Percentiles rank a stretch among this genome's conserved stretches.
Conservation (phyloP, 2,113 vertebrate genomes). For the Copsychus sechellarum region DNA sequence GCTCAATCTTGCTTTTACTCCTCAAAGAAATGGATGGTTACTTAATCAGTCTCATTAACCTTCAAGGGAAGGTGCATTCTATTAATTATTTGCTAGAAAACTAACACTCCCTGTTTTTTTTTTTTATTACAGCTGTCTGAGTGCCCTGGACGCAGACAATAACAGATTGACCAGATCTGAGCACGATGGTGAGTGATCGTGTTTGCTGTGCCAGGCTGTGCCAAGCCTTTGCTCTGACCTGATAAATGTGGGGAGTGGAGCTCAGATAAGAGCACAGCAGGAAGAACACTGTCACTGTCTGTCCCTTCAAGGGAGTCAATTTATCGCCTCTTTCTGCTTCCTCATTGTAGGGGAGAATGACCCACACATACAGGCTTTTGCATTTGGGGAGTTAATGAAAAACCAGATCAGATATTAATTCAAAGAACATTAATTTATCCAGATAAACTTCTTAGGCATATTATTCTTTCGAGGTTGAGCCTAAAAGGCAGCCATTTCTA, state of each 20-base stretch:
- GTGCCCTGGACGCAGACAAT: neutral
- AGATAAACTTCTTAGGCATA: neutral
- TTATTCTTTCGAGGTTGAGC: neutral
- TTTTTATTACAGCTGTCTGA: constrained; percentile 33
- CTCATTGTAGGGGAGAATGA: neutral
- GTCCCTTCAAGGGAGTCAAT: neutral
- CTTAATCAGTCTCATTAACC: neutral
- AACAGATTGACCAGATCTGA: neutral
- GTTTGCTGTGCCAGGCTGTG: neutral
- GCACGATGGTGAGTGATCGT: constrained; percentile 51
- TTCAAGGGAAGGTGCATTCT: neutral
- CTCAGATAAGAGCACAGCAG: neutral
- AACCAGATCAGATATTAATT: neutral
- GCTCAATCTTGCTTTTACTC: neutral
- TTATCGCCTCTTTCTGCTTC: neutral
- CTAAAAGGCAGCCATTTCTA: neutral
- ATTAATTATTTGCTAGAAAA: constrained; percentile 8
- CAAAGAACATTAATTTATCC: neutral
- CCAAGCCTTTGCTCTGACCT: neutral
- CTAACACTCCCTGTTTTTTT: neutral
- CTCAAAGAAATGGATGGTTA: neutral
- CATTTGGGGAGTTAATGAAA: neutral
- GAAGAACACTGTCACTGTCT: neutral
- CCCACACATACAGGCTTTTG: neutral
- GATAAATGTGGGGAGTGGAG: neutral